Conservation (phyloP, 2,797 vertebrate genomes). For the Monodelphis domestica region DNA sequence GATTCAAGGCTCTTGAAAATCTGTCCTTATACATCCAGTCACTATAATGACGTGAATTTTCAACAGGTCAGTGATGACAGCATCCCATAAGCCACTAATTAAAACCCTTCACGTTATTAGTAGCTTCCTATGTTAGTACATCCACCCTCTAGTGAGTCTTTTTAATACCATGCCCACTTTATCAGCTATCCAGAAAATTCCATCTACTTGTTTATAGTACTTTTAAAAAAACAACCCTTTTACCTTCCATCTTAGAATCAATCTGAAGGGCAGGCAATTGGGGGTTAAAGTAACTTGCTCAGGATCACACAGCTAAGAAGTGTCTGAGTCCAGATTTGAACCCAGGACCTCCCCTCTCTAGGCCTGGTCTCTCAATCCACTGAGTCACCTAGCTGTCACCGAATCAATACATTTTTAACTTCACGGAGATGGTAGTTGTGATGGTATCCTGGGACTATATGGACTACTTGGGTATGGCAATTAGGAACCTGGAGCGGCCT, state of each 20-base stretch:
- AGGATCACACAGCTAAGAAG: too few species aligned
- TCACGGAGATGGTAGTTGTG: neutral
- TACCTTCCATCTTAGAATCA: too few species aligned
- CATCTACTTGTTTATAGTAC: neutral
- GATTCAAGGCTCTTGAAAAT: neutral
- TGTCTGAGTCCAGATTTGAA: too few species aligned
- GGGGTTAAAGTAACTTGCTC: too few species aligned
- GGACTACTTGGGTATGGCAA: neutral
- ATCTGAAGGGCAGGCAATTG: too few species aligned
- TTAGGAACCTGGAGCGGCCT: neutral
- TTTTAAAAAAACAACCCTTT: too few species aligned
- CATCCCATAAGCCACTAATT: neutral
- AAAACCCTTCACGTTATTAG: neutral
- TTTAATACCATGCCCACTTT: neutral
- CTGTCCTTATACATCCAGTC: neutral
- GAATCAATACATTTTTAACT: too few species aligned
- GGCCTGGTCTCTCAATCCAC: too few species aligned
- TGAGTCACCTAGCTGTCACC: too few species aligned
- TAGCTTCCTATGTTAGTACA: neutral
- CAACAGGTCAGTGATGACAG: neutral
- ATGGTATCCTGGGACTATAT: neutral
- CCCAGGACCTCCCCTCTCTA: too few species aligned
- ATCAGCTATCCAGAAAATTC: neutral
- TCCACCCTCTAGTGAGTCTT: neutral
- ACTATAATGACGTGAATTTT: neutral